Conservation (phyloP, 2,797 vertebrate genomes). For the Saxicola maurus region DNA sequence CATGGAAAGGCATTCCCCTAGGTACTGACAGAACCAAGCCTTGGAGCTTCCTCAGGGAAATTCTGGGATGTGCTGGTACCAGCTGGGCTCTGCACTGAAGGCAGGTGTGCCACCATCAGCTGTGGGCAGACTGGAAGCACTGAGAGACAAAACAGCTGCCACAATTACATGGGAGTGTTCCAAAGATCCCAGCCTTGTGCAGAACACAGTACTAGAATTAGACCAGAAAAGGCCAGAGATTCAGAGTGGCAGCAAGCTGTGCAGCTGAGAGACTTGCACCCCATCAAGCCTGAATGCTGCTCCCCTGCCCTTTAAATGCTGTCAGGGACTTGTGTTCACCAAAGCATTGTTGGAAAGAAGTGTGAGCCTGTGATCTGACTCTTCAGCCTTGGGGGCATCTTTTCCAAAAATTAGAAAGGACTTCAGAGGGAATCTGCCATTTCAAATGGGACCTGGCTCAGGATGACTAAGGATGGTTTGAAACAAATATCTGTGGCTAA, state of each 20-base stretch:
- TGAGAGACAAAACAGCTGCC: not conserved
- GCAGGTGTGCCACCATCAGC: not conserved
- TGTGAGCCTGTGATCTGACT: not conserved
- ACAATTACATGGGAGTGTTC: not conserved
- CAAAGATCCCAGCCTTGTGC: not conserved
- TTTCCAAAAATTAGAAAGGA: not conserved
- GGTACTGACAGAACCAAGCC: not conserved
- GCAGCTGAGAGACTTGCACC: not conserved
- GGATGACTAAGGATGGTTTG: not conserved
- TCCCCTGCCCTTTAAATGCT: not conserved
- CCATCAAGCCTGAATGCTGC: not conserved
- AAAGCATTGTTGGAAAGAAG: not conserved
- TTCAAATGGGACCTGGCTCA: not conserved
- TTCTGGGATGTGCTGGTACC: not conserved
- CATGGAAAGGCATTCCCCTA: not conserved
- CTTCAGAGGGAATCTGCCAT: not conserved
- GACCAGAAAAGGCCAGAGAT: not conserved
- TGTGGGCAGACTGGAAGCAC: not conserved
- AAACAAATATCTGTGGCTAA: not conserved
- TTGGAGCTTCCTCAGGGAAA: not conserved
- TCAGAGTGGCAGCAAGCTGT: not conserved
- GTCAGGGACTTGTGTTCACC: not conserved
- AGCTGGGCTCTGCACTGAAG: not conserved
- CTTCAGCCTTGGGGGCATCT: not conserved
- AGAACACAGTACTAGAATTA: not conserved